Evolutionary conservation across 2,888 invertebrate species (phyloP).

Genomic region (Aquatica leii): DNA sequence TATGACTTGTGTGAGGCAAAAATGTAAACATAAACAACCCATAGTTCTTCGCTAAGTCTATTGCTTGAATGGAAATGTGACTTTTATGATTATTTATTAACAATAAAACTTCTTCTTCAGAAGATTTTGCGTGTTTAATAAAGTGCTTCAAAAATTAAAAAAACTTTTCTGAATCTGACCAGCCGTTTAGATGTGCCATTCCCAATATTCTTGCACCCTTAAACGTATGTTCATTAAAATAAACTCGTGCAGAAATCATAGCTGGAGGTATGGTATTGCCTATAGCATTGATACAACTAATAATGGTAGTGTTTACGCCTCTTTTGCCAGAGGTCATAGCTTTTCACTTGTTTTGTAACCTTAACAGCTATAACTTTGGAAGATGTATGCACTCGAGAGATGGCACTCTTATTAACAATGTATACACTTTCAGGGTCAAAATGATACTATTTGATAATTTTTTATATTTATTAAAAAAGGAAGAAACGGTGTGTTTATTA

Average conservation of each 20-base stretch:
- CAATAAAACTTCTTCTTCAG: background rate
- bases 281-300: conserved; percentile 39
- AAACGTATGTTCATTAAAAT: background rate
- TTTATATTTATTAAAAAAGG: background rate
- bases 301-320: conserved; percentile 40
- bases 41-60: background rate
- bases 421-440: conserved; percentile 29
- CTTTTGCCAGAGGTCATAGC: conserved; percentile 36
- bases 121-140: background rate
- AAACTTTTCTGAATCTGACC: conserved; percentile 38
- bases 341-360: conserved; percentile 46
- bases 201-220: background rate
- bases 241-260: conserved; percentile 1
- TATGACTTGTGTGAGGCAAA: background rate
- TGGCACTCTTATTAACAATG: conserved; percentile 44
- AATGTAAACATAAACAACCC: background rate
- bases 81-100: background rate
- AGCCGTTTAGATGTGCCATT: conserved; percentile 26
- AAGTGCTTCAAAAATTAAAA: background rate
- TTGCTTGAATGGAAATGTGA: no score
- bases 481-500: background rate
- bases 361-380: conserved; percentile 45
- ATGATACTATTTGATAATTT: conserved; percentile 6
- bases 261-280: conserved; percentile 22
- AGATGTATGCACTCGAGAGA: conserved; percentile 46